phyloP scores from a whole-genome alignment of 35 echinoderm and acorn worm genomes.

The Lytechinus pictus region DNA sequence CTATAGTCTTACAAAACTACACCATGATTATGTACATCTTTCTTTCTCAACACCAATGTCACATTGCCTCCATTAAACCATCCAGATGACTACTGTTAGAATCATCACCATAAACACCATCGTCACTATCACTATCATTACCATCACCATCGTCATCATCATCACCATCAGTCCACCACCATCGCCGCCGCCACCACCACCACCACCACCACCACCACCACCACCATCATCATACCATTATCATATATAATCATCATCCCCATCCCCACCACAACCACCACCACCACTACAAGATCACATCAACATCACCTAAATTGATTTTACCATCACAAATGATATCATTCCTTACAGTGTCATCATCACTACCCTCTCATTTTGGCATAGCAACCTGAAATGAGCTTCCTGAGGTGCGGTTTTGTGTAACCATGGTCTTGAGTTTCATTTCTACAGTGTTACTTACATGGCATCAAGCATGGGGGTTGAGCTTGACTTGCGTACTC shows the following conservation, averaged over 20 bases:
- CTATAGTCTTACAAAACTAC: no score
- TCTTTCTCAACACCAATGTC: no score
- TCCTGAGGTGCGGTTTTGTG: no score
- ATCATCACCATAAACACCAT: neutral
- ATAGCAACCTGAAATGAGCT: no score
- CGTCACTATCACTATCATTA: neutral
- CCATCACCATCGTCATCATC: neutral
- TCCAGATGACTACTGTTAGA: neutral
- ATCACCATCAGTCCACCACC: neutral
- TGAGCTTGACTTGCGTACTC: constrained; percentile 72
- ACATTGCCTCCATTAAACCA: no score
- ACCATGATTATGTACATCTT: no score
- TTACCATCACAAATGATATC: no score
- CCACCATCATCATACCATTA: constrained; percentile 2
- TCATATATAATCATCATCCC: neutral
- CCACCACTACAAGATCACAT: no score
- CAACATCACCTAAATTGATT: no score
- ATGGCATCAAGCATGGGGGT: constrained; percentile 96
- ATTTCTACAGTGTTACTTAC: constrained; percentile 65
- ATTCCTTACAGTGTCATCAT: no score
- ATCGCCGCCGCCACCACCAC: neutral
- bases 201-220: neutral
- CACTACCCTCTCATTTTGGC: no score
- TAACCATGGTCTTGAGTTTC: no score
- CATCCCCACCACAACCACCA: neutral